Evolutionary conservation across 2,888 invertebrate genomes (phyloP).

Genomic region (Pocota personata): DNA sequence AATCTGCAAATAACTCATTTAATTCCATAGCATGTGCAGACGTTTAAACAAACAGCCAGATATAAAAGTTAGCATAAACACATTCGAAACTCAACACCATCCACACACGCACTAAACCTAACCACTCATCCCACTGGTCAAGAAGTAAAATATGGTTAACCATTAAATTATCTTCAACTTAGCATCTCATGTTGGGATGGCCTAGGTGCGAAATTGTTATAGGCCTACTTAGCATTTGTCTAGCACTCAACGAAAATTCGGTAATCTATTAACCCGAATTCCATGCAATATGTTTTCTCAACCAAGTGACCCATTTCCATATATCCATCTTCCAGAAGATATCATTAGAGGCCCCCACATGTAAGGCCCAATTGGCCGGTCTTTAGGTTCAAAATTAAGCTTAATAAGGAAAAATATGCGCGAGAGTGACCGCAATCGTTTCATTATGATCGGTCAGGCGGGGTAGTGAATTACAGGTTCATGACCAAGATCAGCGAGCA

Average conservation of each 20-base stretch:
- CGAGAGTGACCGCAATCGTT: constrained; percentile 59
- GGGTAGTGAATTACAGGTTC: constrained; percentile 68
- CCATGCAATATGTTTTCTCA: constrained; percentile 36
- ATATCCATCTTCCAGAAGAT: constrained; percentile 8
- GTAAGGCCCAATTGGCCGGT: constrained; percentile 23
- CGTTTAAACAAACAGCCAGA: not conserved
- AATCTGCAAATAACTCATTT: not conserved
- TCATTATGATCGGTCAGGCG: constrained; percentile 63
- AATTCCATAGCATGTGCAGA: not conserved
- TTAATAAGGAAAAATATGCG: constrained; percentile 49
- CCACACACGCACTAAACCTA: not conserved
- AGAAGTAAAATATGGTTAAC: constrained; percentile 1
- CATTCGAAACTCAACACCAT: not conserved
- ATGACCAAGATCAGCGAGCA: constrained; percentile 52
- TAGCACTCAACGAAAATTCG: constrained; percentile 29
- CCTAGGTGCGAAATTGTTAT: not conserved
- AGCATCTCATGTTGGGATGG: not conserved
- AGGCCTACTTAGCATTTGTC: not conserved
- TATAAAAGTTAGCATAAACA: not conserved
- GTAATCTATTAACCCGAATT: constrained; percentile 51
- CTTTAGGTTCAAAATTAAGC: constrained; percentile 14
- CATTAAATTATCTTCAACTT: constrained; percentile 6
- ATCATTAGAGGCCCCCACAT: constrained; percentile 19
- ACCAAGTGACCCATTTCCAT: constrained; percentile 46
- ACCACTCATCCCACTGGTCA: not conserved